Conservation (phyloP, 2,113 vertebrate genomes). For the Tinamus guttatus region DNA sequence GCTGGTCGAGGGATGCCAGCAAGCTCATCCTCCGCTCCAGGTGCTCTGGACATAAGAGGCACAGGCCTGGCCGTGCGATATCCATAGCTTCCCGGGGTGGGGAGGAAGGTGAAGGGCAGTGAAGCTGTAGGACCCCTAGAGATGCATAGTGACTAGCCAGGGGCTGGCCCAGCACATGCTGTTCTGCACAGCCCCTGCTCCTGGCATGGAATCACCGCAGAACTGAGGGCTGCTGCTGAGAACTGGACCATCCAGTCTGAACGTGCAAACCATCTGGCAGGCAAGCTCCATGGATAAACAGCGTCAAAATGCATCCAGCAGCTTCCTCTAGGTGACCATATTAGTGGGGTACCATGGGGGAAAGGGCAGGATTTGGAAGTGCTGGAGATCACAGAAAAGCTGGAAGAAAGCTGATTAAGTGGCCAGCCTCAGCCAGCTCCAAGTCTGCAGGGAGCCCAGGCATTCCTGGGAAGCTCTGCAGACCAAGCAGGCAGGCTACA, state of each 20-base stretch:
- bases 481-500: slow-evolving; percentile 28
- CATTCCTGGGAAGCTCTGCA: slow-evolving; percentile 38
- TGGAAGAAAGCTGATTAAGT: slow-evolving; percentile 39
- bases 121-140: neutral
- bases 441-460: slow-evolving; percentile 13
- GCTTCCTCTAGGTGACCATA: neutral
- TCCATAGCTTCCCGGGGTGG: neutral
- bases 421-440: slow-evolving; percentile 20
- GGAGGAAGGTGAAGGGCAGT: neutral
- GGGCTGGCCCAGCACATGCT: neutral
- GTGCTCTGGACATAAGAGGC: neutral
- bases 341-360: slow-evolving; percentile 22
- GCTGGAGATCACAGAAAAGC: slow-evolving; percentile 23
- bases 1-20: neutral
- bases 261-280: slow-evolving; percentile 7
- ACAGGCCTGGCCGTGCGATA: neutral
- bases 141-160: accelerated
- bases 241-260: neutral
- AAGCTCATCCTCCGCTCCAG: neutral
- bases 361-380: slow-evolving; percentile 42
- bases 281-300: slow-evolving; percentile 22
- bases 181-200: neutral
- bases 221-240: neutral
- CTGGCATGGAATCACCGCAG: neutral
- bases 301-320: neutral